Evolutionary conservation across 1,140 invertebrate genomes (phyloP).

Genomic region (Dendrolimus punctatus): DNA sequence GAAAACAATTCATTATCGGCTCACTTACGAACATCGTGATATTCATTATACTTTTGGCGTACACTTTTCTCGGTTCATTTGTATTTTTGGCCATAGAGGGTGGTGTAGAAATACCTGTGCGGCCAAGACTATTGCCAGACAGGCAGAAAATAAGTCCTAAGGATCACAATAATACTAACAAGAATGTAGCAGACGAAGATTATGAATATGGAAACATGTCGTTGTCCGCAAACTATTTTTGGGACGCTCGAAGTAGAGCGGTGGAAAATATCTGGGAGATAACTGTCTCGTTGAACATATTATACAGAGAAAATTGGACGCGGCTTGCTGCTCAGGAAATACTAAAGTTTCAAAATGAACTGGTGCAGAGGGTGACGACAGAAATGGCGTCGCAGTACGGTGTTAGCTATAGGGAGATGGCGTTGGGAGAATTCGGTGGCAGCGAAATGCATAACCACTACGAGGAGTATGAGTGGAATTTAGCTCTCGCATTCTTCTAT

Average conservation of each 20-base stretch:
- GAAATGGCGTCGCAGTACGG: constrained; percentile 76
- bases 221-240: constrained; percentile 64
- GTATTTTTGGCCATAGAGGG: constrained; percentile 94
- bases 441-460: constrained; percentile 53
- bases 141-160: constrained; percentile 57
- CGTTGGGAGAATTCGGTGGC: constrained; percentile 57
- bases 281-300: constrained; percentile 92
- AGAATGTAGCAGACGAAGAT: constrained; percentile 48
- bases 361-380: constrained; percentile 85
- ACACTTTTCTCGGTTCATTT: constrained; percentile 91
- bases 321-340: constrained; percentile 72
- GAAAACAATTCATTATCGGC: constrained; percentile 73
- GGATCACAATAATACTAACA: constrained; percentile 38
- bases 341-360: constrained; percentile 81
- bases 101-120: constrained; percentile 46
- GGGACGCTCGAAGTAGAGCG: constrained; percentile 79
- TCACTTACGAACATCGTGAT: constrained; percentile 91
- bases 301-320: constrained; percentile 97
- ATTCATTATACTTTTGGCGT: constrained; percentile 89
- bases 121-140: constrained; percentile 63
- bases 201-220: constrained; percentile 59
- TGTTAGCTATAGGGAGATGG: constrained; percentile 68
- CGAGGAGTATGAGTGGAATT: constrained; percentile 88
- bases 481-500: constrained; percentile 95
- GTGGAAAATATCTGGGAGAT: constrained; percentile 96